Evolutionary conservation across 64 coral and sea anemone genomes (phyloP).

Genomic region (Dendronephthya gigantea): DNA sequence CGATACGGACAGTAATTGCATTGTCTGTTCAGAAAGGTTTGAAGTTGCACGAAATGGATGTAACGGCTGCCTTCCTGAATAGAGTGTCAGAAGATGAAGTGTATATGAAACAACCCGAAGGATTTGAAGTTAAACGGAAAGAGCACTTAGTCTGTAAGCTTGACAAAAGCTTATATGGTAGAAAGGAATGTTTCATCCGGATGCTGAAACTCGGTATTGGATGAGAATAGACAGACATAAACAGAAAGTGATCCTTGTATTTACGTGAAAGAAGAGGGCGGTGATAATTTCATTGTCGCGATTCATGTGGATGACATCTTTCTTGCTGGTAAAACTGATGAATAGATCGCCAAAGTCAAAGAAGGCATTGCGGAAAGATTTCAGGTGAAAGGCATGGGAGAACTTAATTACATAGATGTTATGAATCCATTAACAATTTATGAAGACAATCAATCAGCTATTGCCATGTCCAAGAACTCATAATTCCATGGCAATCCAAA

Average conservation of each 20-base stretch:
- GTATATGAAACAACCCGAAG: too few relatives aligned
- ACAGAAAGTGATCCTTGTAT: background rate
- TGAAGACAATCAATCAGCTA: slow-evolving; percentile 40
- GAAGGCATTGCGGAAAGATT: slow-evolving; percentile 9
- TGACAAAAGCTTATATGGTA: too few relatives aligned
- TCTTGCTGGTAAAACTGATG: slow-evolving; percentile 26
- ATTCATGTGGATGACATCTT: slow-evolving; percentile 44
- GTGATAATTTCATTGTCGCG: background rate
- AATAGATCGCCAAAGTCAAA: slow-evolving; percentile 25
- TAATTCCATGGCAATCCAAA: background rate
- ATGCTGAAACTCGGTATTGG: too few relatives aligned
- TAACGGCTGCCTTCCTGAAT: too few relatives aligned
- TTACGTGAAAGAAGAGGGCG: background rate
- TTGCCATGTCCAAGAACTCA: background rate
- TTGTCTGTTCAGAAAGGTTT: too few relatives aligned
- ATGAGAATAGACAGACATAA: too few relatives aligned
- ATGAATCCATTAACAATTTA: background rate
- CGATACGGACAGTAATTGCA: too few relatives aligned
- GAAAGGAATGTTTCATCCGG: too few relatives aligned
- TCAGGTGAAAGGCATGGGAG: slow-evolving; percentile 35
- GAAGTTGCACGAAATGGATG: too few relatives aligned
- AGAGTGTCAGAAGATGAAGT: too few relatives aligned
- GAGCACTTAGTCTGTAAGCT: too few relatives aligned
- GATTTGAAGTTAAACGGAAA: too few relatives aligned
- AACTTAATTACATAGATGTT: slow-evolving; percentile 2